Base-by-base conservation (phyloP, 2,888 invertebrate species). In the Calameuta pallipes region DNA sequence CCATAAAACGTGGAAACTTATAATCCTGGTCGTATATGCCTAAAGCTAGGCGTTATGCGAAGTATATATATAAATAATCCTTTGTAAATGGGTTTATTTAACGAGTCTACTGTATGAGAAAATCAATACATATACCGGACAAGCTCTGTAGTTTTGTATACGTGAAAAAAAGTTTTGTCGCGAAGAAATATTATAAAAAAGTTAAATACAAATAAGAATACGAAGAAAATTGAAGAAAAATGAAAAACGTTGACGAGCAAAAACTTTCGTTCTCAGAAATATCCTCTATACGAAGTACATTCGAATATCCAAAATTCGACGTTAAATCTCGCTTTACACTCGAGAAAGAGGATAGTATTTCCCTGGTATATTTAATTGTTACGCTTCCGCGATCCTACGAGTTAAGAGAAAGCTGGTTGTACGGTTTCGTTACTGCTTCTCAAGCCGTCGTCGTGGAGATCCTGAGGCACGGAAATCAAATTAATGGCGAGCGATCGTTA, bases 401-500 rank as follows among this genome's bases (percentile, higher is more conserved):
- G 9, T 23, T 56, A 56, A 6, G 15, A 56, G 23, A 56, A 56
- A 56, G 56, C 56, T 56, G 23, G 23, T 1, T 56, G 23, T 36
- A 15, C 56, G 56, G 56, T 56, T 56, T 56, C 56, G 56, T 56
- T 56, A 56, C 56, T 3, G 71, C 71, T 71, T 31, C 31, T 31
- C 71, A 56, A 56, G 71, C 71, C 33, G 71, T 31, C 71, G 33
- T 71, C 71, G 36, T 36, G 36, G 31, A 34, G 71, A 33, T 71
- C 71, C 34, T 71, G 13, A 71, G 33, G 71, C 9, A 33, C 71
- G 71, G 15, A 71, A 71, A 71, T 71, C 33, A 34, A 71, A 31
- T 71, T 71, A 71, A 71, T 33, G 71, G 33, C 71, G 71, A 71
- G 12, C 71, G 71, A 71, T 71, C 71, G 71, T 71, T 71, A 71